phyloP scores from a whole-genome alignment of 2,113 vertebrate species.

The Salvelinus sp. region DNA sequence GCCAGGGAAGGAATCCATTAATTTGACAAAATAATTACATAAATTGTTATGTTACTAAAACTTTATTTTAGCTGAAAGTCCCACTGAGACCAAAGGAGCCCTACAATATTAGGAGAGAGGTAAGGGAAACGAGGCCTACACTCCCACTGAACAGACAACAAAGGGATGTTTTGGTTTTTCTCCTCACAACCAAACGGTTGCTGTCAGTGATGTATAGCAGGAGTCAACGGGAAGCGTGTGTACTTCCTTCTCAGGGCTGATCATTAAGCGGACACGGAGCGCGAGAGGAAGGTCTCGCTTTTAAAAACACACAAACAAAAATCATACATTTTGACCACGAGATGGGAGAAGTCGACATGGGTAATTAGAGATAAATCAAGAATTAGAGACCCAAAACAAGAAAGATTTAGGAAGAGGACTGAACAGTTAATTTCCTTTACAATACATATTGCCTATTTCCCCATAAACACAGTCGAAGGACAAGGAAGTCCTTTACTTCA shows the following conservation, averaged over 20 bases:
- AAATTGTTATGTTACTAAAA: background rate
- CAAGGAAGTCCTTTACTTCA: slow-evolving; percentile 34
- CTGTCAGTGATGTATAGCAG: too few relatives aligned
- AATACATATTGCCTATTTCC: slow-evolving; percentile 39
- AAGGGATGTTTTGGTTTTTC: slow-evolving; percentile 25
- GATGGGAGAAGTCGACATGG: slow-evolving; percentile 42
- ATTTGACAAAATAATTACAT: background rate
- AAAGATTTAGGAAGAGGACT: slow-evolving; percentile 53
- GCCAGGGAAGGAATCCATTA: too few relatives aligned
- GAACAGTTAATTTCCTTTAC: slow-evolving; percentile 50
- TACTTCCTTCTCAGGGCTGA: slow-evolving; percentile 22
- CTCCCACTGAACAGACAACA: slow-evolving; percentile 10
- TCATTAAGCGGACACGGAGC: slow-evolving; percentile 6
- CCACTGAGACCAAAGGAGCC: too few relatives aligned
- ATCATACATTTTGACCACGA: slow-evolving; percentile 24
- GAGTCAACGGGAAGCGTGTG: slow-evolving; percentile 27
- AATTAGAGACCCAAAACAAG: slow-evolving; percentile 26
- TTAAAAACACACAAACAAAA: slow-evolving; percentile 14
- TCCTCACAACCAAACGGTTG: background rate
- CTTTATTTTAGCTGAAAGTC: too few relatives aligned
- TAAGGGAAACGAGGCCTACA: background rate
- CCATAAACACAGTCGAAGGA: slow-evolving; percentile 17
- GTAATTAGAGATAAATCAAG: slow-evolving; percentile 40
- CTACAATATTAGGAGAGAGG: background rate
- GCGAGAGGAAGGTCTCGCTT: slow-evolving; percentile 25